Base-by-base conservation (phyloP, 2,113 vertebrate genomes). In the Drymodes brunneopygia region DNA sequence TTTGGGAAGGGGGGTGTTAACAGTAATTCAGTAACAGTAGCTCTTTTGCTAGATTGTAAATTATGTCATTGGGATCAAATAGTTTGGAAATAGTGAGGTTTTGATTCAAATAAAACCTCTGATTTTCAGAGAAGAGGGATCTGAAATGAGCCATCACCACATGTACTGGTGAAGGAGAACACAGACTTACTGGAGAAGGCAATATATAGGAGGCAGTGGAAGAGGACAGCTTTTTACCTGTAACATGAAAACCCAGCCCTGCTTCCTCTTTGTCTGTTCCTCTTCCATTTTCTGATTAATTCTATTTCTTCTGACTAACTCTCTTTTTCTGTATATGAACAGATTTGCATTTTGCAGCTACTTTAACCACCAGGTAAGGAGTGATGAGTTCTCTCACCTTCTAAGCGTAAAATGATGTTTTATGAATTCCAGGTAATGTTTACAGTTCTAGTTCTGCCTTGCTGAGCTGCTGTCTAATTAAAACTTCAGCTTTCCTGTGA, bases 181-280 rank as follows among this genome's bases (percentile, higher is more conserved):
- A 45, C 15, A 28, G 38, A 23, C 27, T 75, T 75, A 31, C 28
- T 67, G 36, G 71, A 27, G 28, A 85, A 84, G 27, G 36, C 51
- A 40, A 0, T 35, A 57, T 1, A 2, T 70, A 45, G 28, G 45
- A 88, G 28, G 24, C 3, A 13, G 10, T 79, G 42, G 61, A 47
- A 77, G 9, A 83, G 40, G 44, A 33, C 11, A 50, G 24, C 31
- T 81, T 77, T 86, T 78, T 27, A 19, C 22, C 53, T 20, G 2
- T 20, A 65, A 53, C 16, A 1, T 23, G 31, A 81, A 42, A 91
- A n/a, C 6, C 7, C 44, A 90, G 38, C 24, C 47, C 18, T 82
- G 10, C 71, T 96, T 94, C 67, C 67, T 90, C 67, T 83, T 88
- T 40, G 25, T 90, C 35, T 92, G 36, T 96, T 93, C 88, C 90